Evolutionary conservation across 2,797 vertebrate species (phyloP), one percentile per base, ranked within the genome.

Genomic region (Tragopan temminckii): DNA sequence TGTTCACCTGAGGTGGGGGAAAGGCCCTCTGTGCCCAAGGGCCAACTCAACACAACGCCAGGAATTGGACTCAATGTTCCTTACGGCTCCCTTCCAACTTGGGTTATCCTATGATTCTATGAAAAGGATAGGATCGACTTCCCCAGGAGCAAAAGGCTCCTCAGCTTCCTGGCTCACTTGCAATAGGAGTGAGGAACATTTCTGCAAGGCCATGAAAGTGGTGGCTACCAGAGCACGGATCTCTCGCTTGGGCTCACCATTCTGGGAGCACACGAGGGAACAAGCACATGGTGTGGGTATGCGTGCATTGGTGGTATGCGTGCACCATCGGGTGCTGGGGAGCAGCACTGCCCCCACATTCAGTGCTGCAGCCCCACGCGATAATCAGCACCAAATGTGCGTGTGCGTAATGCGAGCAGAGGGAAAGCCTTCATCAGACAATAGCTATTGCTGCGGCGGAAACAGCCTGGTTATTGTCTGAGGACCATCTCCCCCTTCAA

Each of bases 341-440:
- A 88, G 90, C 75, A 53, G 58, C 87, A 79, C 68, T 77, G 86
- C 88, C 57, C 80, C 77, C 2, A 2, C 0, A 0, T 42, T 78
- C 53, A 38, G 45, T 91, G 52, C 83, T 79, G 59, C 70, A 53
- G 88, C 35, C 81, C 55, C 58, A n/a, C 42, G 55, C 1, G 0
- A 40, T 96, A 94, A 95, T 90, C 75, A 94, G 88, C 92, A 88
- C 90, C 94, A 95, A 96, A 94, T 92, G 93, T 93, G 79, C 71
- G 7, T 2, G 25, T 59, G 62, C 19, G 24, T 53, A 24, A 80
- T 90, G 40, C 3, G 61, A 91, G 38, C 70, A 64, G 88, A 79
- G 68, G 63, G 53, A 85, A 90, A 94, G 71, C 48, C 38, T 91
- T 58, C 92, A 85, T 90, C 83, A 91, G 89, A 78, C 85, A 55